Base-by-base conservation (phyloP, 2,888 invertebrate species). In the Entomobrya proxima region DNA sequence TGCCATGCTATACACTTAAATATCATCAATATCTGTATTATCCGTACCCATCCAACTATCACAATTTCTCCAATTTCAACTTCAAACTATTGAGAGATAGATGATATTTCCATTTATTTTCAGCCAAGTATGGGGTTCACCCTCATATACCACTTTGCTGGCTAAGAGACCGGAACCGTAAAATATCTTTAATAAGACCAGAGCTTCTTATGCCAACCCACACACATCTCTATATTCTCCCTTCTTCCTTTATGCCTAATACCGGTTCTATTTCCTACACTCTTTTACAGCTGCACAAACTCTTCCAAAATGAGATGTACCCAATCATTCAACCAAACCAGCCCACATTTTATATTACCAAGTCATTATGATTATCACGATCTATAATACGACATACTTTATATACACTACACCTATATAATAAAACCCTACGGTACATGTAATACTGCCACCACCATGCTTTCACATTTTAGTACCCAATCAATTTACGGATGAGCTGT, bases 401-500 rank as follows among this genome's bases (percentile, higher is more conserved):
- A 55, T 55, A 21, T 21, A 55, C 18, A 13, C n/a, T 47, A 37
- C n/a, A 47, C 15, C 5, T 61, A 27, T 58, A 78, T 30, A 58
- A 58, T 58, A 30, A 58, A 58, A 58, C n/a, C n/a, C n/a, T n/a
- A n/a, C n/a, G n/a, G n/a, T n/a, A n/a, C n/a, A n/a, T n/a, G n/a
- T n/a, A n/a, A n/a, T n/a, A n/a, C n/a, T n/a, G n/a, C n/a, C n/a
- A n/a, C n/a, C n/a, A n/a, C n/a, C 44, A 79, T 47, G 47, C 72
- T 24, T 69, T 37, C 44, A 24, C 44, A 50, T 72, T 72, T 81
- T 81, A 81, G 81, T 81, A 81, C 81, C 72, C 81, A 81, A 81
- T 81, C 81, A 81, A 81, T 81, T 81, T 81, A 81, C 81, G 81
- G 81, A 81, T 81, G 81, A 81, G 72, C 58, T 81, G 72, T n/a